Evolutionary conservation across 2,888 invertebrate genomes (phyloP).

Genomic region (Gymnocheta viridis): DNA sequence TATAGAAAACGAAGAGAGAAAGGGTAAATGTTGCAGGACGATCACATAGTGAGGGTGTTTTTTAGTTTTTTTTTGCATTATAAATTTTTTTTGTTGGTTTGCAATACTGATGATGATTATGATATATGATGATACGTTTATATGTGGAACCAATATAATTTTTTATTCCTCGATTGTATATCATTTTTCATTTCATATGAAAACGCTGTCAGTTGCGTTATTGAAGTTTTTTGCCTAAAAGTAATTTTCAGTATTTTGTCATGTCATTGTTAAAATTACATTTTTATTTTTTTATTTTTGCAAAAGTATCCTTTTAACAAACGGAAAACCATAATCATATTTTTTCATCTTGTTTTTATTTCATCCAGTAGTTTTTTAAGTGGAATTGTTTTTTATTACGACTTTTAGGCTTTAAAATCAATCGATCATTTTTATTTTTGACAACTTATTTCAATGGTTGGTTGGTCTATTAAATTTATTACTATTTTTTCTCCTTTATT

Average conservation of each 20-base stretch:
- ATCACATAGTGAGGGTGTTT: slow-evolving; percentile 55
- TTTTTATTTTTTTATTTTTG: slow-evolving; percentile 25
- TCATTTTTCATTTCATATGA: slow-evolving; percentile 66
- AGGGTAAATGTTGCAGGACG: slow-evolving; percentile 54
- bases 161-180: slow-evolving; percentile 39
- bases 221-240: slow-evolving; percentile 52
- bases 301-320: slow-evolving; percentile 50
- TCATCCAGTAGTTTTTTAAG: slow-evolving; percentile 75
- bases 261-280: slow-evolving; percentile 65
- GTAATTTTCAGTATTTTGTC: slow-evolving; percentile 66
- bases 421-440: slow-evolving; percentile 71
- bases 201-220: slow-evolving; percentile 42
- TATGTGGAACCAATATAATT: slow-evolving; percentile 51
- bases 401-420: slow-evolving; percentile 66
- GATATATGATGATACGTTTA: slow-evolving; percentile 67
- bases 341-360: slow-evolving; percentile 22
- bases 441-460: slow-evolving; percentile 65
- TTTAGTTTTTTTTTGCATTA: slow-evolving; percentile 13
- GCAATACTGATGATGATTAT: slow-evolving; percentile 60
- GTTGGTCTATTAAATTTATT: slow-evolving; percentile 45
- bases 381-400: slow-evolving; percentile 74
- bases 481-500: slow-evolving; percentile 5
- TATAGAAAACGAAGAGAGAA: slow-evolving; percentile 27
- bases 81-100: slow-evolving; percentile 1
- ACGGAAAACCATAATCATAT: slow-evolving; percentile 57